These are phyloP conservation scores for Hydraecia micacea DNA, from an alignment of 2,888 invertebrate genomes.

Conservation along the genomic window DNA sequence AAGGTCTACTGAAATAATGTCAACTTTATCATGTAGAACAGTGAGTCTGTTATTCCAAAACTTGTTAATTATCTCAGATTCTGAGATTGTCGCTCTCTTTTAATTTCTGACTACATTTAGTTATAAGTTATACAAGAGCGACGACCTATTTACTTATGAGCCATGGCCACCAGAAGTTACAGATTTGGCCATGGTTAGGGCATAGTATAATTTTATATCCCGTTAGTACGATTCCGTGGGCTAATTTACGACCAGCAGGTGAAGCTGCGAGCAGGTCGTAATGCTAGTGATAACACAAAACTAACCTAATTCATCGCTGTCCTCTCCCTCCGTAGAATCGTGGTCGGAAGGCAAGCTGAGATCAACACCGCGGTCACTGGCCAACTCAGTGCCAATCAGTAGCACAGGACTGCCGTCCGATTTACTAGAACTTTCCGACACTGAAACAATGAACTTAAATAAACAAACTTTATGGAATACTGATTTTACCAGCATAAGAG, in stretches of 20 bases:
- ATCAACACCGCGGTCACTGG: conserved; percentile 82
- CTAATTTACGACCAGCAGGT: background rate
- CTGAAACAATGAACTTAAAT: conserved; percentile 54
- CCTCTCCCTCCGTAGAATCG: conserved; percentile 96
- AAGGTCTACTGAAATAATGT: background rate
- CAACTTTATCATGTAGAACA: background rate
- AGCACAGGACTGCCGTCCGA: conserved; percentile 89
- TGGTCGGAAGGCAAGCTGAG: conserved; percentile 92
- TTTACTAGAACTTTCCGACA: conserved; percentile 81
- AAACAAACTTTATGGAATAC: background rate
- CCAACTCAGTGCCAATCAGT: conserved; percentile 93
- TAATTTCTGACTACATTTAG: too few relatives aligned
- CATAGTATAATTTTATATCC: background rate
- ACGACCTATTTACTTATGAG: background rate
- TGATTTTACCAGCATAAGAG: background rate
- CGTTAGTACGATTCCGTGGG: too few relatives aligned
- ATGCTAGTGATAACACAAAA: background rate
- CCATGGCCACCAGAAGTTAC: background rate
- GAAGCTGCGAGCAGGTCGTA: background rate
- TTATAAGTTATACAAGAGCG: too few relatives aligned
- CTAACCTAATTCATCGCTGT: conserved; percentile 90
- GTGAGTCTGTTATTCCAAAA: background rate
- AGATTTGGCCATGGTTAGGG: background rate
- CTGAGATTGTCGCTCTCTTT: too few relatives aligned
- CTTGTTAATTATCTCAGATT: too few relatives aligned